Percentiles rank a stretch among this genome's conserved stretches.
phyloP scores from a whole-genome alignment of 2,113 vertebrate species.

The mouse (Mus musculus) region GRCm39 chr14:24239001-24239500 shows the following conservation, averaged over 20 bases:
- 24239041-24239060: background rate
- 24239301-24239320: background rate
- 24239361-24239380: background rate
- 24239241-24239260: background rate
- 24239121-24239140: background rate
- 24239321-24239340: background rate
- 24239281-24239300: background rate
- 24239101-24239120: background rate
- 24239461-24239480: background rate
- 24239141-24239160: background rate
- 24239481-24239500: background rate
- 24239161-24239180: background rate
- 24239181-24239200: background rate
- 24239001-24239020: background rate
- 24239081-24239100: background rate
- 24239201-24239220: background rate
- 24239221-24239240: background rate
- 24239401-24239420: background rate
- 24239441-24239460: background rate
- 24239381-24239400: background rate
- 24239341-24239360: background rate
- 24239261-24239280: background rate
- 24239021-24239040: background rate
- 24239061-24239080: background rate
- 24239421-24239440: accelerated